Conservation (phyloP, 2,888 invertebrate genomes). For the Epirrhoe tristata region DNA sequence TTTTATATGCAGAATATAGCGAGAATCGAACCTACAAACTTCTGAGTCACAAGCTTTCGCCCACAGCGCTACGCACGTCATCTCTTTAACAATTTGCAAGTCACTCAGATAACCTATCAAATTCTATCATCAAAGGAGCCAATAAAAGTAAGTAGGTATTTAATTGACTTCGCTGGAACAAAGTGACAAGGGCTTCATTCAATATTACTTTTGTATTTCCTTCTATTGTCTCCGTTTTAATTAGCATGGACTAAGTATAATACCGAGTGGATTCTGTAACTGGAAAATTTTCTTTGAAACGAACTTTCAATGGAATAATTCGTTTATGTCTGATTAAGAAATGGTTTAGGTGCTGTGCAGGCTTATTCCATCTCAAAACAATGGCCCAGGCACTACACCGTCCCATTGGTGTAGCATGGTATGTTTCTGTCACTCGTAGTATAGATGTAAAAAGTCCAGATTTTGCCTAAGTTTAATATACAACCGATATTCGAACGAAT, state of each 20-base stretch:
- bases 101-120: background rate
- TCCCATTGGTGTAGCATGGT: too few species aligned
- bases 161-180: slow-evolving; percentile 2
- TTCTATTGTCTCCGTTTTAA: slow-evolving; percentile 9
- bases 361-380: too few species aligned
- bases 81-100: background rate
- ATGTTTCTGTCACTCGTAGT: too few species aligned
- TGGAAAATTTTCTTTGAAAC: background rate
- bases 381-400: too few species aligned
- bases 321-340: too few species aligned
- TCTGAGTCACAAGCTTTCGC: too few species aligned
- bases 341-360: too few species aligned
- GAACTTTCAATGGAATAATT: background rate
- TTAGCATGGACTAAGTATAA: background rate
- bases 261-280: background rate
- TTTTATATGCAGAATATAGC: too few species aligned
- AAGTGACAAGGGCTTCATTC: slow-evolving; percentile 14
- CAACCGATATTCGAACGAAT: too few species aligned
- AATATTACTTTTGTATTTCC: slow-evolving; percentile 11
- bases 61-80: background rate
- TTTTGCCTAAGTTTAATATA: too few species aligned
- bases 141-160: background rate
- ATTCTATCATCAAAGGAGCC: background rate
- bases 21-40: too few species aligned
- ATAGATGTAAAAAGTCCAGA: too few species aligned